Evolutionary conservation across 1,140 invertebrate species (phyloP).

Genomic region (Drosophila virilis): DNA sequence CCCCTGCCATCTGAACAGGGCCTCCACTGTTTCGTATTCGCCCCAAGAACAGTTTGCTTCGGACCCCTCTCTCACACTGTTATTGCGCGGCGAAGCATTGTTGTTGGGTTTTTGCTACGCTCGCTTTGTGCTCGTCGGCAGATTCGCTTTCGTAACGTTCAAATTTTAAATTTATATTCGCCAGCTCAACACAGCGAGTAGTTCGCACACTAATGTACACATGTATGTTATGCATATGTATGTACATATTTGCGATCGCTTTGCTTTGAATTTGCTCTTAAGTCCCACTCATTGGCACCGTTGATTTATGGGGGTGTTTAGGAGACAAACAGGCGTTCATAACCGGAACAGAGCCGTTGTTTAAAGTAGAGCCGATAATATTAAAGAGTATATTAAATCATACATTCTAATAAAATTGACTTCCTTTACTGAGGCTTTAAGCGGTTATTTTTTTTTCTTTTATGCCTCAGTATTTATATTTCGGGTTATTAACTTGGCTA

Average conservation of each 20-base stretch:
- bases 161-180: conserved; percentile 66
- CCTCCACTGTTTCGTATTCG: conserved; percentile 28
- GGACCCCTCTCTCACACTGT: conserved; percentile 16
- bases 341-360: conserved; percentile 49
- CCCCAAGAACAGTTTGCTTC: conserved; percentile 30
- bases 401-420: background rate
- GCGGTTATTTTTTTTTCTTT: background rate
- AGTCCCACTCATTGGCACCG: conserved; percentile 35
- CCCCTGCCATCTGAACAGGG: conserved; percentile 27
- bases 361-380: conserved; percentile 13
- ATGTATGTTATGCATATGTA: conserved; percentile 3
- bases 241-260: conserved; percentile 63
- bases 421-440: conserved; percentile 4
- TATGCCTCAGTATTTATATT: background rate
- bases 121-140: conserved; percentile 18
- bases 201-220: background rate
- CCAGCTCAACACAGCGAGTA: conserved; percentile 32
- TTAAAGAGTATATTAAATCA: background rate
- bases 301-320: conserved; percentile 43
- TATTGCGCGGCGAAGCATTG: background rate
- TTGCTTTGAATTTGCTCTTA: conserved; percentile 56
- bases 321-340: conserved; percentile 1
- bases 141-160: conserved; percentile 57
- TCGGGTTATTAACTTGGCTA: conserved; percentile 71
- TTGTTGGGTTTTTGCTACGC: conserved; percentile 15